phyloP scores from a whole-genome alignment of 2,113 vertebrate genomes.

The Dipodomys spectabilis region DNA sequence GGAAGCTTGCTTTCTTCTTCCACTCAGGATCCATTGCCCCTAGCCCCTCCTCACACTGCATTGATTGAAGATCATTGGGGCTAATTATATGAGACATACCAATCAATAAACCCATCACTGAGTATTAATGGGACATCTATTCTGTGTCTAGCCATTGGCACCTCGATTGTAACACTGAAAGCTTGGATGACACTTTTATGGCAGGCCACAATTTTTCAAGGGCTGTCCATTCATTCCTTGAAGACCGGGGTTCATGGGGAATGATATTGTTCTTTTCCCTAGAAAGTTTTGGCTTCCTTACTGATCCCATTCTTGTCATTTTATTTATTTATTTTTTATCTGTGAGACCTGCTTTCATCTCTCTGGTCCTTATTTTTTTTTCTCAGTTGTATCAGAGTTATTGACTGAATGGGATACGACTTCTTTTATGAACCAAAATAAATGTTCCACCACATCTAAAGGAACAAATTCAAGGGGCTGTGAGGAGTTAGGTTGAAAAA shows the following conservation, averaged over 20 bases:
- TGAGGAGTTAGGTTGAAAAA: neutral
- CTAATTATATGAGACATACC: slow-evolving; percentile 38
- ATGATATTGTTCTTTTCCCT: neutral
- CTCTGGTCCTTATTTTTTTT: neutral
- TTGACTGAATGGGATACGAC: neutral
- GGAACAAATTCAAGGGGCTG: neutral
- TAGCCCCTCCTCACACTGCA: neutral
- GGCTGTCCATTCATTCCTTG: slow-evolving; percentile 36
- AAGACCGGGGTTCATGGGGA: neutral
- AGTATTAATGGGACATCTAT: slow-evolving; percentile 57
- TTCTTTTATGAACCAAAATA: neutral
- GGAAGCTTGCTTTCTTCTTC: neutral
- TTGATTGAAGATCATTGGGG: slow-evolving; percentile 39
- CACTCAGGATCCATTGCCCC: neutral
- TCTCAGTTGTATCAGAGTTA: neutral
- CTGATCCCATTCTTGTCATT: neutral
- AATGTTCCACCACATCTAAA: neutral
- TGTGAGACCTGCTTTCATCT: neutral
- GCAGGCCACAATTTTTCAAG: slow-evolving; percentile 59
- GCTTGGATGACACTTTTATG: slow-evolving; percentile 35
- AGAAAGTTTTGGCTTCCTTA: neutral
- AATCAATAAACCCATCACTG: slow-evolving; percentile 58
- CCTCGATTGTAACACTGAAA: slow-evolving; percentile 8
- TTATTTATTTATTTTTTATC: neutral
- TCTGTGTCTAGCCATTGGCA: neutral